Percentiles rank a stretch among this genome's conserved stretches.
Evolutionary conservation across 1,140 invertebrate genomes (phyloP).

Genomic region (Cyrtorhinus lividipennis): DNA sequence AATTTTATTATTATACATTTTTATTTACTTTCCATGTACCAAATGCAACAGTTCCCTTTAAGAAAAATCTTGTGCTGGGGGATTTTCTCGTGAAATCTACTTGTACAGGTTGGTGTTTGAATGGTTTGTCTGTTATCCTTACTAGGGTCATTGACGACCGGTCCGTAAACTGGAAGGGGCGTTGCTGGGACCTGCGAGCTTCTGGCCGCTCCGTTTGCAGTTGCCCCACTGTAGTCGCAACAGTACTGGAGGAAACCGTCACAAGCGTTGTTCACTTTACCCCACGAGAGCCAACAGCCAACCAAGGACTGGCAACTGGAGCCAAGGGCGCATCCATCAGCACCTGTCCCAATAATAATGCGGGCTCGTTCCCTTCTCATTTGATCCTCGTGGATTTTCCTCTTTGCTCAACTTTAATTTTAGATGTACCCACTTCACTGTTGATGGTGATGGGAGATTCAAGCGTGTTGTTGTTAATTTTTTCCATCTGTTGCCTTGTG

Average conservation of each 20-base stretch:
- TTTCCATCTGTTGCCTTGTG: too few species aligned
- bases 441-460: too few species aligned
- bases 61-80: too few species aligned
- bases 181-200: conserved; percentile 34
- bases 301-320: conserved; percentile 78
- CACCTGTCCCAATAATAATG: conserved; percentile 1
- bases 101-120: too few species aligned
- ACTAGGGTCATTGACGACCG: conserved; percentile 59
- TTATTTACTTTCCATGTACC: too few species aligned
- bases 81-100: too few species aligned
- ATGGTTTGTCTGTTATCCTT: conserved; percentile 31
- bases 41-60: too few species aligned
- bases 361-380: not conserved
- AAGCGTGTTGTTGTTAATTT: too few species aligned
- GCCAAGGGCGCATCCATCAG: conserved; percentile 41
- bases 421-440: too few species aligned
- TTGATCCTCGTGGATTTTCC: not conserved
- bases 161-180: conserved; percentile 37
- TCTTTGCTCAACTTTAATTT: not conserved
- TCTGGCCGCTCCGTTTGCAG: conserved; percentile 46
- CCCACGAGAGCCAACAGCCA: conserved; percentile 79
- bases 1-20: too few species aligned
- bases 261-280: conserved; percentile 71
- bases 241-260: conserved; percentile 69
- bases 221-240: conserved; percentile 54